Evolutionary conservation across 2,888 invertebrate species (phyloP), one percentile per base, ranked within the genome.

Genomic region (Cremastinae sp.): DNA sequence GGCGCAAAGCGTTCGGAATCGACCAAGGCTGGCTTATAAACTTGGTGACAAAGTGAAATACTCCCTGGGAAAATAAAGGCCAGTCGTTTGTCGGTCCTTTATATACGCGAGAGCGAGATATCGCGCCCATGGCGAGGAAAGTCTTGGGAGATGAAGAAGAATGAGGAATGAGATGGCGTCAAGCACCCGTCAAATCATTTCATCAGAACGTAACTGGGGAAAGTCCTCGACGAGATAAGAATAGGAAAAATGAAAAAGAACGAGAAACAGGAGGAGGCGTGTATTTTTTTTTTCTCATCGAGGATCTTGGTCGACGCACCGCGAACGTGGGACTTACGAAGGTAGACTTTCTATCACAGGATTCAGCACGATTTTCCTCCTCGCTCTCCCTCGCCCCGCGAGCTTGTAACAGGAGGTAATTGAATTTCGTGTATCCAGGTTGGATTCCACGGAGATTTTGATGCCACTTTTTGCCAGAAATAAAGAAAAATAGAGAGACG

Each of bases 401-500:
- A 39, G 51, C 9, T 61, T 62, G 45, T 47, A n/a, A 35, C 12
- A 51, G 39, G 8, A 18, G 9, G 62, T 69, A 74, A 74, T 74
- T 69, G 47, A 74, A 74, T 74, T 64, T 69, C 58, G 37, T 58
- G 74, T 74, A 62, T 69, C 74, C 64, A 64, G 62, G 51, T 64
- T 61, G 10, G 16, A 39, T 22, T 20, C 41, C 43, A 16, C 41
- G 28, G 9, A 43, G 43, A 65, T 55, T 65, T 43, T 65, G 41
- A 65, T 65, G 65, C 53, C 43, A 65, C 65, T 51, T 37, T 39
- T 45, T 12, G 12, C 16, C 18, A 45, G 12, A 55, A 43, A 28
- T 12, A 41, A 12, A 43, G 28, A 28, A 55, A 18, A 55, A 55
- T 53, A 4, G 16, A 55, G 53, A 28, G 35, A 43, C 16, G 53